Percentiles rank a stretch among this genome's conserved stretches.
Evolutionary conservation across 37 sponge, comb jelly and placozoan species (phyloP).

Genomic region (Haliclona indistincta): DNA sequence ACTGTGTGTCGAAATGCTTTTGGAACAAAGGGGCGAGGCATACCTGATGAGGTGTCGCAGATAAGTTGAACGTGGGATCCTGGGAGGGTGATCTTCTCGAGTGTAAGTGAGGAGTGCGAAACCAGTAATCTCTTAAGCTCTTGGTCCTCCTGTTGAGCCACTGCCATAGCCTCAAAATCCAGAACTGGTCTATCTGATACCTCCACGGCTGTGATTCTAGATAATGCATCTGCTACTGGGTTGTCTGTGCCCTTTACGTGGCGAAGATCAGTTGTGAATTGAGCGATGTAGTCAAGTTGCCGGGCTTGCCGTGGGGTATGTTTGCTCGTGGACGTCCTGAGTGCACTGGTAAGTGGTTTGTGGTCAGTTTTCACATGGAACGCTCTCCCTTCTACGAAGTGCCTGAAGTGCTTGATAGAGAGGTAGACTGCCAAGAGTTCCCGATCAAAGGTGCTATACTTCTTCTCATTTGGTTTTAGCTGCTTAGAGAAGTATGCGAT

Average conservation of each 20-base stretch:
- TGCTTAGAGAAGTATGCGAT: slow-evolving; percentile 39
- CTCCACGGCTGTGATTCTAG: neutral
- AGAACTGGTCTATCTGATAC: neutral
- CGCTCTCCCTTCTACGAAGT: slow-evolving; percentile 49
- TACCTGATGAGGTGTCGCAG: slow-evolving; percentile 32
- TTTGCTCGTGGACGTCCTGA: neutral
- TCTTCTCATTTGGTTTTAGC: slow-evolving; percentile 27
- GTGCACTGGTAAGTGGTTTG: slow-evolving; percentile 22
- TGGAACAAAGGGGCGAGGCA: slow-evolving; percentile 30
- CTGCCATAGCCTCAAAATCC: slow-evolving; percentile 11
- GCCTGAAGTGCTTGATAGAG: slow-evolving; percentile 29
- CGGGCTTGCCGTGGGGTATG: slow-evolving; percentile 23
- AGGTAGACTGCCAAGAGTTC: slow-evolving; percentile 43
- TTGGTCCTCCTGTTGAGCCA: slow-evolving; percentile 12
- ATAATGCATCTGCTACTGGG: slow-evolving; percentile 45
- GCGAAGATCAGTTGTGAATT: slow-evolving; percentile 29
- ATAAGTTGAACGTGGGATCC: neutral
- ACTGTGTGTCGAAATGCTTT: slow-evolving; percentile 10
- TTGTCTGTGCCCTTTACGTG: slow-evolving; percentile 15
- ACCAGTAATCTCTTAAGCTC: neutral
- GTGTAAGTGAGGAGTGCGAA: neutral
- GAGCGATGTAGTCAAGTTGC: slow-evolving; percentile 18
- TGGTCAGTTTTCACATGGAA: slow-evolving; percentile 35
- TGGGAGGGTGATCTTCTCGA: neutral
- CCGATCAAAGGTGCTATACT: slow-evolving; percentile 44